Percentiles rank a stretch among this genome's conserved stretches.
Conservation (phyloP, 30 jellyfish, hydroid and myxozoan species). For the Aurelia sp. region DNA sequence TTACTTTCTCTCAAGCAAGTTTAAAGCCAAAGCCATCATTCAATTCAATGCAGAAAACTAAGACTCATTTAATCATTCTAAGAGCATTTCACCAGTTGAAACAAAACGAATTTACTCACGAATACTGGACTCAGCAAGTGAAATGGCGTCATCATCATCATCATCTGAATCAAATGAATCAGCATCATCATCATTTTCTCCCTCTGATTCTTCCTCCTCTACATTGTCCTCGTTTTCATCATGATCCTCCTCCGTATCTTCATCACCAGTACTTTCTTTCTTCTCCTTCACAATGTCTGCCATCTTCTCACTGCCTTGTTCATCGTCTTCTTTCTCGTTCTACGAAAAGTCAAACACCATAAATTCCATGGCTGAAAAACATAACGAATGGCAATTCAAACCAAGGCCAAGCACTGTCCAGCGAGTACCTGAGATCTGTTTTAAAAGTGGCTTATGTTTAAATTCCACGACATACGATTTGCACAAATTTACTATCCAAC, state of each 20-base stretch:
- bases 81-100: too few species aligned
- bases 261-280: conserved; percentile 20
- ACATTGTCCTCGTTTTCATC: conserved; percentile 57
- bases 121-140: conserved; percentile 67
- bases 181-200: conserved; percentile 46
- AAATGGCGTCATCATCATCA: conserved; percentile 60
- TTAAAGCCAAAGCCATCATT: too few species aligned
- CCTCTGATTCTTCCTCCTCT: conserved; percentile 66
- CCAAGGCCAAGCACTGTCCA: too few species aligned
- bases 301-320: conserved; percentile 20
- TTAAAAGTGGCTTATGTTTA: too few species aligned
- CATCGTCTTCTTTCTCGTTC: conserved; percentile 38
- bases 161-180: conserved; percentile 48
- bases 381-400: too few species aligned
- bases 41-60: too few species aligned
- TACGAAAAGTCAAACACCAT: neutral
- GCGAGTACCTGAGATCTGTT: too few species aligned
- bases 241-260: conserved; percentile 26
- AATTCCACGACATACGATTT: too few species aligned
- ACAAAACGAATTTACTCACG: conserved; percentile 15
- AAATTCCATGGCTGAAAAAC: too few species aligned
- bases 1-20: too few species aligned
- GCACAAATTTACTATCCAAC: too few species aligned
- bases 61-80: too few species aligned
- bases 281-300: conserved; percentile 20